Base-by-base conservation (phyloP, 2,797 vertebrate genomes). In the Anguilla megastoma region DNA sequence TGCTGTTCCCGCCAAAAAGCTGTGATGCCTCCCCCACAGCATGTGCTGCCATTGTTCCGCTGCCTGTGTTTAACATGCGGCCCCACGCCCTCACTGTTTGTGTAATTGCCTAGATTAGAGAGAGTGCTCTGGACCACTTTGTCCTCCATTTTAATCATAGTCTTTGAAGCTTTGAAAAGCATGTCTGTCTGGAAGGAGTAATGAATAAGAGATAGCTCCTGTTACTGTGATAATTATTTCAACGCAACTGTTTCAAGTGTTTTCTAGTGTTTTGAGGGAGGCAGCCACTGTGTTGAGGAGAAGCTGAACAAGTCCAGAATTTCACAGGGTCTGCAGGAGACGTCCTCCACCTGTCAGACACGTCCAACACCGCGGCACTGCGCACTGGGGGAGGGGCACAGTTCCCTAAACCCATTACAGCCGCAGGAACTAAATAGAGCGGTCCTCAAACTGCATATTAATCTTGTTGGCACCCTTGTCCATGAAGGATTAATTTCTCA, bases 401-500 rank as follows among this genome's bases (percentile, higher is more conserved):
- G 52, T 89, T 69, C 88, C 63, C 63, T 85, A 50, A 84, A 85
- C 12, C 82, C 79, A 85, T 50, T 60, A 88, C 7, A 54, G 84
- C 27, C 60, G 50, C 89, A 9, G n/a, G 85, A 84, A 74, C 58
- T 36, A 84, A 86, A 84, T 85, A 85, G 85, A 87, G 80, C n/a
- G 41, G 85, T 60, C 74, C 33, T 86, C 52, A 84, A 89, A 88
- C 63, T 84, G 24, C 6, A 86, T 85, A 85, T 80, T 89, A 88
- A 90, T 93, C 87, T 89, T 84, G 45, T 84, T 74, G 74, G 48
- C 85, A 90, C 87, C 36, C 36, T 52, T 82, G 84, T 88, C 87
- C 90, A 87, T 90, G 66, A 91, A 90, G 92, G 52, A 88, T 90
- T 58, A 71, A 89, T 91, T 90, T 91, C 84, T 82, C 85, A 74